Conservation (phyloP, 2,113 vertebrate genomes). For the Rhea americana region DNA sequence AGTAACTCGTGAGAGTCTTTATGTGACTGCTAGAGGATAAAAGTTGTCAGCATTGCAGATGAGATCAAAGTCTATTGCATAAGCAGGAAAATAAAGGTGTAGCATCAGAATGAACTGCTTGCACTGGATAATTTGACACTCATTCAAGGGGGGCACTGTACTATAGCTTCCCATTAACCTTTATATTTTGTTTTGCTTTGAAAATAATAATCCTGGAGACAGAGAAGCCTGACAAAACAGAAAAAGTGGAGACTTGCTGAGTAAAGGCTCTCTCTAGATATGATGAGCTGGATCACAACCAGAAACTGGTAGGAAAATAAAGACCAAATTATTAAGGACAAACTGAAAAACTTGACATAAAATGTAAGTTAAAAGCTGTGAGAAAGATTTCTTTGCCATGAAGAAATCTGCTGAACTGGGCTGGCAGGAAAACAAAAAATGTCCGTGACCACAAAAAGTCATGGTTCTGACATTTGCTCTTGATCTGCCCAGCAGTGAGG, state of each 20-base stretch:
- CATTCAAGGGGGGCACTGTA: not conserved
- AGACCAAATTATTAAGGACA: not conserved
- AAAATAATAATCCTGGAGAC: not conserved
- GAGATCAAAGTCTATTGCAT: not conserved
- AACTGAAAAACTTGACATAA: not conserved
- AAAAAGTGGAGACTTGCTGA: not conserved
- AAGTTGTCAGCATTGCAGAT: not conserved
- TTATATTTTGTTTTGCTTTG: not conserved
- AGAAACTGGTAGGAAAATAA: not conserved
- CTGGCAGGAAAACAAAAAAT: not conserved
- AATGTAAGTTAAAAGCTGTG: not conserved
- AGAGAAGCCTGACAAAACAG: not conserved
- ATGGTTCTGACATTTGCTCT: not conserved
- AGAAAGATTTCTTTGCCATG: not conserved
- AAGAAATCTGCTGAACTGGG: not conserved
- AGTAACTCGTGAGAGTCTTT: not conserved
- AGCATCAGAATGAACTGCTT: not conserved
- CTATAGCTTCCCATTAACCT: not conserved
- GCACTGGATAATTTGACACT: rapidly evolving
- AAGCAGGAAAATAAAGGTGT: not conserved
- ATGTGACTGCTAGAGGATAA: rapidly evolving
- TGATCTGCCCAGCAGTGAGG: rapidly evolving
- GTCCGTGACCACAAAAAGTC: not conserved
- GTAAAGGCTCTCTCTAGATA: not conserved
- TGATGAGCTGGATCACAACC: not conserved